These are phyloP conservation scores for Melanotaenia nigrans DNA, from an alignment of 2,797 vertebrate genomes.

Conservation along the genomic window DNA sequence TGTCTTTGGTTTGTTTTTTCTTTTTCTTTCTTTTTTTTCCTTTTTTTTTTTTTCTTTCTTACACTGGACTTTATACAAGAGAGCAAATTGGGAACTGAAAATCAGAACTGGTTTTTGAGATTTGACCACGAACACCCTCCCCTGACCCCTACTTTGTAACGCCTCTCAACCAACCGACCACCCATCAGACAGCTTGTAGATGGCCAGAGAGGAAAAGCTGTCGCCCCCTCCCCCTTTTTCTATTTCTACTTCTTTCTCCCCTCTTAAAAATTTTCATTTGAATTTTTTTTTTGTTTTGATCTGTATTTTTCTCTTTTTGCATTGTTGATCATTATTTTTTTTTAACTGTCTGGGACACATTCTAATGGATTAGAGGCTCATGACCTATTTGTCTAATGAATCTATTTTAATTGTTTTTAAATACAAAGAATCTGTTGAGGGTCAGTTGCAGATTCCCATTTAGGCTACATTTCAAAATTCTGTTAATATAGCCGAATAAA, in stretches of 20 bases:
- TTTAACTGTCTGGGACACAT: slow-evolving; percentile 79
- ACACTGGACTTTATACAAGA: slow-evolving; percentile 84
- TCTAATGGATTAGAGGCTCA: slow-evolving; percentile 76
- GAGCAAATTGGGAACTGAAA: slow-evolving; percentile 76
- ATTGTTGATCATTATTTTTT: slow-evolving; percentile 70
- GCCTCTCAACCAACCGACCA: slow-evolving; percentile 35
- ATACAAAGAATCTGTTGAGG: slow-evolving; percentile 85
- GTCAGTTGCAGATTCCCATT: slow-evolving; percentile 99
- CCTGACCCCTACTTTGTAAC: slow-evolving; percentile 46
- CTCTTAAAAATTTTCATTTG: slow-evolving; percentile 46
- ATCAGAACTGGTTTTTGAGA: slow-evolving; percentile 76
- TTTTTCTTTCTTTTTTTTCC: slow-evolving; percentile 61
- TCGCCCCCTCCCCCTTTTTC: slow-evolving; percentile 46
- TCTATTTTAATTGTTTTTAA: slow-evolving; percentile 82
- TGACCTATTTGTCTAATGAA: slow-evolving; percentile 79
- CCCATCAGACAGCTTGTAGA: slow-evolving; percentile 67
- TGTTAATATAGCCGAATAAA: slow-evolving; percentile 85
- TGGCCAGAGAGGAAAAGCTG: slow-evolving; percentile 85
- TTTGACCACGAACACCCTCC: slow-evolving; percentile 59
- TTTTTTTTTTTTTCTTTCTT: slow-evolving; percentile 79
- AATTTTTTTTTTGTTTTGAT: slow-evolving; percentile 74
- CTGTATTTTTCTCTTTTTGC: slow-evolving; percentile 82
- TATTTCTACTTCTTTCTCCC: slow-evolving; percentile 21
- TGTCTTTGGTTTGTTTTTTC: slow-evolving; percentile 82
- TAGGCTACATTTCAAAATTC: slow-evolving; percentile 99